Conservation (phyloP, 2,888 invertebrate genomes). For the Labia minor region DNA sequence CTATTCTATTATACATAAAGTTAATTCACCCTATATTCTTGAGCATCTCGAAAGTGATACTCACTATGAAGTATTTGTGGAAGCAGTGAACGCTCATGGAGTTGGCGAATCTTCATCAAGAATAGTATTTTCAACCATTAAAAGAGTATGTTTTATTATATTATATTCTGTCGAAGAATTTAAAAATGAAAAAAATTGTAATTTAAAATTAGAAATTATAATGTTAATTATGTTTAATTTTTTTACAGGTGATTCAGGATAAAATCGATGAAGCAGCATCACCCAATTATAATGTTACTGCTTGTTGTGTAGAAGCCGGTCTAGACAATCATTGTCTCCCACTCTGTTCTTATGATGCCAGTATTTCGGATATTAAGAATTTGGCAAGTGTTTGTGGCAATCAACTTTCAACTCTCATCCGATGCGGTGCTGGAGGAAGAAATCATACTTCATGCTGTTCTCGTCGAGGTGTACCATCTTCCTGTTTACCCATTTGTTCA, state of each 20-base stretch:
- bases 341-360: slow-evolving; percentile 70
- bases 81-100: slow-evolving; percentile 69
- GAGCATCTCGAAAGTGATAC: slow-evolving; percentile 62
- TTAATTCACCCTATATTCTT: slow-evolving; percentile 61
- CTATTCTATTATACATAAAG: slow-evolving; percentile 36
- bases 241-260: slow-evolving; percentile 45
- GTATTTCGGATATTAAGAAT: slow-evolving; percentile 62
- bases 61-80: slow-evolving; percentile 69
- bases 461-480: slow-evolving; percentile 56
- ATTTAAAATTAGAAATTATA: not conserved
- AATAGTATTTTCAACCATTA: slow-evolving; percentile 63
- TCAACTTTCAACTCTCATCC: slow-evolving; percentile 60
- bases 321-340: slow-evolving; percentile 59
- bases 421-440: slow-evolving; percentile 53
- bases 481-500: slow-evolving; percentile 61
- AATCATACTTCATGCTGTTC: slow-evolving; percentile 67
- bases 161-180: not conserved
- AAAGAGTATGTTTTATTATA: slow-evolving; percentile 43
- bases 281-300: slow-evolving; percentile 58
- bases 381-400: slow-evolving; percentile 62
- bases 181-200: not conserved
- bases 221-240: not conserved
- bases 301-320: slow-evolving; percentile 63
- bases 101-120: slow-evolving; percentile 64
- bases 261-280: slow-evolving; percentile 46